phyloP scores from a whole-genome alignment of 2,888 invertebrate genomes.

The Allacma fusca region DNA sequence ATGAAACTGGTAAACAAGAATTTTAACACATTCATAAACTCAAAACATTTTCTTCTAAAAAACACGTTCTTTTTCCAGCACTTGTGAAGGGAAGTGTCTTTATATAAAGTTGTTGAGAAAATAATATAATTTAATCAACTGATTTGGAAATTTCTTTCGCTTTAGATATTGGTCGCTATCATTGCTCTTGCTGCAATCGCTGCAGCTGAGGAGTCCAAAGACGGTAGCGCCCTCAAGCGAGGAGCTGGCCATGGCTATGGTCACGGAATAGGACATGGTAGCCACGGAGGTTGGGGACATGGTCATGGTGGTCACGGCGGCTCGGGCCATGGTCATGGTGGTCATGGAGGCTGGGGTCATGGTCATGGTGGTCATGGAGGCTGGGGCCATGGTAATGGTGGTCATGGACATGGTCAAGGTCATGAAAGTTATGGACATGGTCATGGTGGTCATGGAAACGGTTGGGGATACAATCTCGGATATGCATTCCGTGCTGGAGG shows the following conservation, averaged over 20 bases:
- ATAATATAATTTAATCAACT: too few species aligned
- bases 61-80: too few species aligned
- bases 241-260: background rate
- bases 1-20: too few species aligned
- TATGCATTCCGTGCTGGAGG: background rate
- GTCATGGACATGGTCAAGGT: background rate
- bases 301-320: background rate
- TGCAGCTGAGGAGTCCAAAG: background rate
- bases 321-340: background rate
- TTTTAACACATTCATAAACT: too few species aligned
- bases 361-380: background rate
- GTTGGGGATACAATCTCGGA: conserved; percentile 6
- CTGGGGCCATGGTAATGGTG: background rate
- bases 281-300: background rate
- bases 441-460: background rate
- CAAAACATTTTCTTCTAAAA: too few species aligned
- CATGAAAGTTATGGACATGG: background rate
- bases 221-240: background rate
- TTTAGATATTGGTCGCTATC: background rate
- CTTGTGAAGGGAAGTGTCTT: too few species aligned
- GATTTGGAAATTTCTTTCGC: too few species aligned
- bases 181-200: background rate
- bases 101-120: too few species aligned
- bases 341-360: background rate
- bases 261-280: background rate